A percentile compares a stretch with the other conserved stretches of the same genome.
Evolutionary conservation across 53 echinoderm and acorn worm species (phyloP).

Genomic region (Temnopleurus reevesii): DNA sequence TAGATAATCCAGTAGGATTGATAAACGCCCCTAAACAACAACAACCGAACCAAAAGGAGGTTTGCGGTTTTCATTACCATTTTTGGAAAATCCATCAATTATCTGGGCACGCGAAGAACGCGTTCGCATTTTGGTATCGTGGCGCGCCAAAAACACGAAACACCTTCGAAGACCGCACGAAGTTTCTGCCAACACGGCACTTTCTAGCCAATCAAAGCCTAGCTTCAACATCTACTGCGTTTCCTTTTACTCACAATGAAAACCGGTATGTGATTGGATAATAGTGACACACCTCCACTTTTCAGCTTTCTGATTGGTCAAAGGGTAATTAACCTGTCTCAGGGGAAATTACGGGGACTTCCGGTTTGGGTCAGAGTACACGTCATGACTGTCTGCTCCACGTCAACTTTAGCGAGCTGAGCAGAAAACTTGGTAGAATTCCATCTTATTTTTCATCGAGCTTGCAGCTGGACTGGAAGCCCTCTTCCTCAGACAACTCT

Average conservation of each 20-base stretch:
- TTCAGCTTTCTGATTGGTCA: conserved; percentile 24
- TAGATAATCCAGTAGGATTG: no score
- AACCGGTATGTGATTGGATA: not conserved
- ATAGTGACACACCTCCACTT: conserved; percentile 43
- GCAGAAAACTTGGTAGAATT: conserved; percentile 16
- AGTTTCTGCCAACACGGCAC: conserved; percentile 58
- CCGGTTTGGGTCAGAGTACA: conserved; percentile 9
- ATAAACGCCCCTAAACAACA: no score
- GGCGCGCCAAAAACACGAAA: not conserved
- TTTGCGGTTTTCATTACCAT: not conserved
- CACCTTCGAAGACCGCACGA: not conserved
- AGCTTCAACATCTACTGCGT: not conserved
- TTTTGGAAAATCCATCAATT: conserved; percentile 16
- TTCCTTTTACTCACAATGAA: conserved; percentile 36
- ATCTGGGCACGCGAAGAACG: not conserved
- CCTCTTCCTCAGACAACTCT: not conserved
- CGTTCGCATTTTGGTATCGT: not conserved
- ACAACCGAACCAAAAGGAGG: no score
- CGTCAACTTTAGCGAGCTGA: conserved; percentile 21
- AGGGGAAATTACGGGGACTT: conserved; percentile 41
- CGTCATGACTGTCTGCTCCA: conserved; percentile 40
- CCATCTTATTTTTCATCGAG: conserved; percentile 5
- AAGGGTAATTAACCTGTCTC: conserved; percentile 20
- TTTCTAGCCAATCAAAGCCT: conserved; percentile 29
- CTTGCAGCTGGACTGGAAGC: conserved; percentile 41